Evolutionary conservation across 2,888 invertebrate species (phyloP).

Genomic region (Hermaeophaga mercurialis): DNA sequence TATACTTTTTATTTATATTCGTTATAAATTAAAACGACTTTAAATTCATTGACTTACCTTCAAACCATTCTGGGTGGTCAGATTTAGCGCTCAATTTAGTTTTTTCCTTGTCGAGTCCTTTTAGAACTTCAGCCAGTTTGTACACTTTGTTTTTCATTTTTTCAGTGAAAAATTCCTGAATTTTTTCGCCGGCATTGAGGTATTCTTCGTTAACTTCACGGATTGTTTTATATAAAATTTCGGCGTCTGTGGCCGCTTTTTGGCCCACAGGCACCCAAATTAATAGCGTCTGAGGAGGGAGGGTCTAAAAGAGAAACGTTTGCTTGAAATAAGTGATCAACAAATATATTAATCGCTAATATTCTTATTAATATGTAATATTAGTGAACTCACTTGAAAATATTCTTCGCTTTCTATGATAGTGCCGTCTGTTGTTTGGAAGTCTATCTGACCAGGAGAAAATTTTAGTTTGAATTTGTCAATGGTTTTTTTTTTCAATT

Average conservation of each 20-base stretch:
- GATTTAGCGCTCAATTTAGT: slow-evolving; percentile 63
- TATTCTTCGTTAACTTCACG: slow-evolving; percentile 70
- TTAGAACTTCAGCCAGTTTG: slow-evolving; percentile 56
- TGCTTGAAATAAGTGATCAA: neutral
- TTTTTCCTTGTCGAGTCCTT: slow-evolving; percentile 62
- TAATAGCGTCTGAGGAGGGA: slow-evolving; percentile 77
- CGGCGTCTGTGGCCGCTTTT: slow-evolving; percentile 64
- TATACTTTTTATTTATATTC: neutral
- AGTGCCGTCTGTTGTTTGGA: slow-evolving; percentile 67
- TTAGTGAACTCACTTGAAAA: slow-evolving; percentile 54
- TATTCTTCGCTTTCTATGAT: slow-evolving; percentile 78
- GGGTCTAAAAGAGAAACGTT: slow-evolving; percentile 57
- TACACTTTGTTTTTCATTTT: slow-evolving; percentile 65
- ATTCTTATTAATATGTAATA: neutral
- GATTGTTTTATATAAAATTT: slow-evolving; percentile 72
- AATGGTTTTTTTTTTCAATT: slow-evolving; percentile 71
- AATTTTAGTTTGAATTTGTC: slow-evolving; percentile 60
- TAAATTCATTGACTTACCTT: too few relatives aligned
- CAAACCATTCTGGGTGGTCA: slow-evolving; percentile 80
- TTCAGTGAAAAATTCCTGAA: slow-evolving; percentile 75
- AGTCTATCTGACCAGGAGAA: slow-evolving; percentile 47
- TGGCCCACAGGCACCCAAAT: slow-evolving; percentile 60
- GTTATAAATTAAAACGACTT: too few relatives aligned
- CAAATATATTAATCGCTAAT: neutral
- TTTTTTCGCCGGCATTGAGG: slow-evolving; percentile 71